Conservation (phyloP, 2,888 invertebrate genomes). For the Papilio gigon region DNA sequence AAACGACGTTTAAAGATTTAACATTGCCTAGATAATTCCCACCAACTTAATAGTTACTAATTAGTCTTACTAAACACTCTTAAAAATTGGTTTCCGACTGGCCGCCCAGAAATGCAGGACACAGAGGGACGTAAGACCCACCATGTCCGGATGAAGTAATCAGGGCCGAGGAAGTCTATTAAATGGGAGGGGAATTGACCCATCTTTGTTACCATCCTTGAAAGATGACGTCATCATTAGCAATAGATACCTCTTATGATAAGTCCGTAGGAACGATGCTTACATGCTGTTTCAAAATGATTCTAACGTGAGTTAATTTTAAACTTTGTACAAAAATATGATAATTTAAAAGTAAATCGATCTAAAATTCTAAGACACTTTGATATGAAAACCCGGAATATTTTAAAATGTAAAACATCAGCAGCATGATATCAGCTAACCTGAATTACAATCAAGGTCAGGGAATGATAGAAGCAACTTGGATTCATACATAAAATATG, state of each 20-base stretch:
- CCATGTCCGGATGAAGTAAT: background rate
- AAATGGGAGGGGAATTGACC: conserved; percentile 7
- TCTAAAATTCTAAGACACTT: conserved; percentile 23
- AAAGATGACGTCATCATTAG: background rate
- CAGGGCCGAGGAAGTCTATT: conserved; percentile 4
- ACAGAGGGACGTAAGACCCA: background rate
- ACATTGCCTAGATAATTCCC: too few relatives aligned
- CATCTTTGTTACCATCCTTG: background rate
- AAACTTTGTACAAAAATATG: background rate
- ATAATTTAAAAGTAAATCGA: background rate
- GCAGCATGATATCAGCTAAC: conserved; percentile 50
- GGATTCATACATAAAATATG: conserved; percentile 64
- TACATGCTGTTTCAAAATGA: too few relatives aligned
- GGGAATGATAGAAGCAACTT: conserved; percentile 52
- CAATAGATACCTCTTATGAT: background rate
- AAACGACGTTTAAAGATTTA: too few relatives aligned
- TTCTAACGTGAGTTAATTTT: background rate
- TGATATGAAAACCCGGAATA: conserved; percentile 38
- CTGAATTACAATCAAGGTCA: conserved; percentile 57
- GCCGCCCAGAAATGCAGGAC: background rate
- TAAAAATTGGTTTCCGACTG: background rate
- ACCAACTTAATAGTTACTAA: too few relatives aligned
- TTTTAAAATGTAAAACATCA: conserved; percentile 49
- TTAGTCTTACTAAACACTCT: background rate
- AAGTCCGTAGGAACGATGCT: background rate